Conservation (phyloP, 1,140 invertebrate species). For the Spodoptera litura region DNA sequence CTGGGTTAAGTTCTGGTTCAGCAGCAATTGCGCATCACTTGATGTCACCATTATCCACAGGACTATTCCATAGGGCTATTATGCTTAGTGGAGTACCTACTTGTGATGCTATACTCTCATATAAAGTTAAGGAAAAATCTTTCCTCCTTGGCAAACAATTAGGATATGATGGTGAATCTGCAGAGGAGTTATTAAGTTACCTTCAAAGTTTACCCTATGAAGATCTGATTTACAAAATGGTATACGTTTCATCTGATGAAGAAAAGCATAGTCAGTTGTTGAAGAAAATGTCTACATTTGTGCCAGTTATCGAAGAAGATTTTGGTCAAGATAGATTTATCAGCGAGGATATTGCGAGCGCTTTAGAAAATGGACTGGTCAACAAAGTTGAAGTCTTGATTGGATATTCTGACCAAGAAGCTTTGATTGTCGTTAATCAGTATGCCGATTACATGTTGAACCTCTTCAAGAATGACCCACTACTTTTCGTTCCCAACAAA, state of each 20-base stretch:
- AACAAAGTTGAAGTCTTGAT: constrained; percentile 4
- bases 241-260: not conserved
- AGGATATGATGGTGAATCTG: not conserved
- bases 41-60: constrained; percentile 5
- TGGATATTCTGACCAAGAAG: constrained; percentile 2
- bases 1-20: not conserved
- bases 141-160: not conserved
- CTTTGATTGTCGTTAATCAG: not conserved
- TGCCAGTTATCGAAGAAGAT: constrained; percentile 11
- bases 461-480: not conserved
- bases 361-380: not conserved
- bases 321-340: constrained; percentile 20
- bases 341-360: not conserved
- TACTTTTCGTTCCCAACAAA: constrained; percentile 1
- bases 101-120: not conserved
- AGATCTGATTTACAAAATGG: not conserved
- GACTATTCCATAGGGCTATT: constrained; percentile 8
- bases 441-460: not conserved
- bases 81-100: not conserved
- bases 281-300: not conserved
- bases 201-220: not conserved
- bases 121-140: not conserved
- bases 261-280: not conserved
- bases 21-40: not conserved
- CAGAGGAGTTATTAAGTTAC: not conserved